phyloP scores from a whole-genome alignment of 2,888 invertebrate species.

The Noctua janthina region DNA sequence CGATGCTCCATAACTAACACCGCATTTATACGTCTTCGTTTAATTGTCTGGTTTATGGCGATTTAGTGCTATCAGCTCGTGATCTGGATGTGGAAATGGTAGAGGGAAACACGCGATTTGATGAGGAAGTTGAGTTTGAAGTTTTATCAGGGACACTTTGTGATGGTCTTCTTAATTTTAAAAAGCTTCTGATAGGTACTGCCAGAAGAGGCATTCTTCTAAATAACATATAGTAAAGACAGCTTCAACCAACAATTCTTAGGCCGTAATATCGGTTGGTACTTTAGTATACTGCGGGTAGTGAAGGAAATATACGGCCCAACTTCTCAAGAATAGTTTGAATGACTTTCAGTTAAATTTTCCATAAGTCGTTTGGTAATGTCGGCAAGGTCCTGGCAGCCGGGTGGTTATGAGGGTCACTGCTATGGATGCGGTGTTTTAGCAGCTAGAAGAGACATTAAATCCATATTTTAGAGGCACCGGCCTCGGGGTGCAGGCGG shows the following conservation, averaged over 20 bases:
- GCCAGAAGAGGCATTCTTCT: no score
- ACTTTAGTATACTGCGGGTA: constrained; percentile 9
- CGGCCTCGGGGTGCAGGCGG: constrained; percentile 77
- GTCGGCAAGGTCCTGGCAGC: constrained; percentile 60
- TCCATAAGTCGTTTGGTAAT: constrained; percentile 61
- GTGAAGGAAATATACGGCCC: constrained; percentile 28
- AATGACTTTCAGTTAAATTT: constrained; percentile 61
- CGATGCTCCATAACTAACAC: constrained; percentile 79
- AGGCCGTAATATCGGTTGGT: not conserved
- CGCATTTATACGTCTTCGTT: constrained; percentile 77
- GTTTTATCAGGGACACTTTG: not conserved
- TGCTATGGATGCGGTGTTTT: constrained; percentile 86
- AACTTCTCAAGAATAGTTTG: constrained; percentile 51
- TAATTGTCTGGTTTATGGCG: constrained; percentile 72
- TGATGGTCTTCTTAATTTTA: not conserved
- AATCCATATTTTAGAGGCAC: constrained; percentile 89
- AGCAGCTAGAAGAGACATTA: constrained; percentile 87
- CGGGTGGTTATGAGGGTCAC: constrained; percentile 84
- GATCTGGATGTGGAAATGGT: constrained; percentile 40
- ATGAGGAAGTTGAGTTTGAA: not conserved
- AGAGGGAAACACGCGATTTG: not conserved
- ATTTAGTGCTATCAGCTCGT: constrained; percentile 67
- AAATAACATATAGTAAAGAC: not conserved
- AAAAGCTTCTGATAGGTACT: not conserved
- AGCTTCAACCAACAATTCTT: not conserved